Percentiles rank a stretch among this genome's conserved stretches.
Evolutionary conservation across 2,113 vertebrate species (phyloP).

Genomic region (Oreocharis arfaki): DNA sequence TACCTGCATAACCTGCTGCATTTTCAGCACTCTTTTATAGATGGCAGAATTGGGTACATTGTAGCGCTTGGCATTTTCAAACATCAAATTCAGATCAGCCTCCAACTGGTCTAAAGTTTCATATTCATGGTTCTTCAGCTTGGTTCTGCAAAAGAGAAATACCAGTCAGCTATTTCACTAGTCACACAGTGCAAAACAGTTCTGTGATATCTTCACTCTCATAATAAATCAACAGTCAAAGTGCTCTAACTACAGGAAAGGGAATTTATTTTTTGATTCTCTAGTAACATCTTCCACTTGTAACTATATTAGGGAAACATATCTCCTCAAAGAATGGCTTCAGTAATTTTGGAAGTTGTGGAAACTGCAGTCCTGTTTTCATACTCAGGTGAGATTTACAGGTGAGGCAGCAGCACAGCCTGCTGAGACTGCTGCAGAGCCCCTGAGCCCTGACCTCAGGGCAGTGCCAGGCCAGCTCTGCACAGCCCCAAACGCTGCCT

Average conservation of each 20-base stretch:
- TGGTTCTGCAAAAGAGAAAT: conserved; percentile 78
- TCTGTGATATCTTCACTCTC: neutral
- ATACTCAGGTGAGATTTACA: neutral
- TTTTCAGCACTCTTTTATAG: conserved; percentile 93
- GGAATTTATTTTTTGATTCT: neutral
- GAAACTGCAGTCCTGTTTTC: neutral
- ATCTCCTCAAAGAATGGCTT: neutral
- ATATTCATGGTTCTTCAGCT: conserved; percentile 94
- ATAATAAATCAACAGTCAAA: neutral
- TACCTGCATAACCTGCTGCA: conserved; percentile 98
- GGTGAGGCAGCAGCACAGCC: neutral
- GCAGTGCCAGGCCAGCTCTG: accelerated
- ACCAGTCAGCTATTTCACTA: neutral
- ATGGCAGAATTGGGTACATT: conserved; percentile 96
- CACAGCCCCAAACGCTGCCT: neutral
- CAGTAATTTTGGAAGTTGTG: neutral
- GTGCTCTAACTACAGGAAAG: neutral
- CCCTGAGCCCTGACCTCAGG: neutral
- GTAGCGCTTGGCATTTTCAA: conserved; percentile 97
- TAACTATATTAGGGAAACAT: neutral
- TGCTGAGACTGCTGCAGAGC: neutral
- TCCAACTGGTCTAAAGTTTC: conserved; percentile 93
- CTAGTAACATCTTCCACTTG: neutral
- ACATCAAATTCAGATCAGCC: conserved; percentile 91
- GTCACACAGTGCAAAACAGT: neutral